phyloP scores from a whole-genome alignment of 2,888 invertebrate genomes.

The Lissocephala sabroskyi region DNA sequence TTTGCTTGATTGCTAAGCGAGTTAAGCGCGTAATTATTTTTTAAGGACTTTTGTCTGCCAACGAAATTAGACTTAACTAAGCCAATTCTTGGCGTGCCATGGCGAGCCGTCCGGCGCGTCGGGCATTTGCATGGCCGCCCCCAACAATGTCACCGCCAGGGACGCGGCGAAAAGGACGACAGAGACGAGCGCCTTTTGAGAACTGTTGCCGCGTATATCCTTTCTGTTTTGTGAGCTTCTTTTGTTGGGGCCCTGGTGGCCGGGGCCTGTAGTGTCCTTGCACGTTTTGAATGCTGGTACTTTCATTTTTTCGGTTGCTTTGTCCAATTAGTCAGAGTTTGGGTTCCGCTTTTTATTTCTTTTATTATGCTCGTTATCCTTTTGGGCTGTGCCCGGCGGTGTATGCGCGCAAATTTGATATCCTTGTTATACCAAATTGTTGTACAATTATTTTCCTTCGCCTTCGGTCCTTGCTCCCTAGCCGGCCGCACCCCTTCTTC shows the following conservation, averaged over 20 bases:
- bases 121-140: constrained; percentile 49
- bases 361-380: constrained; percentile 66
- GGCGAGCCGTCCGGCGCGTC: constrained; percentile 11
- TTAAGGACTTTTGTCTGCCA: constrained; percentile 56
- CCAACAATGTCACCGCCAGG: no score
- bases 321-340: constrained; percentile 64
- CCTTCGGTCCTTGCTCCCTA: constrained; percentile 9
- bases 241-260: no score
- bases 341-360: constrained; percentile 62
- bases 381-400: constrained; percentile 23
- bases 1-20: constrained; percentile 44
- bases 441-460: constrained; percentile 52
- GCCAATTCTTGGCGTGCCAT: constrained; percentile 32
- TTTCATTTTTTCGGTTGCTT: constrained; percentile 44
- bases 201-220: constrained; percentile 15
- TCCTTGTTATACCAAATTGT: constrained; percentile 64
- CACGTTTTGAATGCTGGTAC: constrained; percentile 10
- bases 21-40: constrained; percentile 58
- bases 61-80: constrained; percentile 61
- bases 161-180: no score
- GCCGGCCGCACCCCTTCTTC: constrained; percentile 18
- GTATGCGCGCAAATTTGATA: constrained; percentile 55
- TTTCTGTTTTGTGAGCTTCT: neutral
- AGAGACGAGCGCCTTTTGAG: no score
- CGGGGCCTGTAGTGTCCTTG: no score